phyloP scores from a whole-genome alignment of 2,888 invertebrate species.

The Xanthia togata region DNA sequence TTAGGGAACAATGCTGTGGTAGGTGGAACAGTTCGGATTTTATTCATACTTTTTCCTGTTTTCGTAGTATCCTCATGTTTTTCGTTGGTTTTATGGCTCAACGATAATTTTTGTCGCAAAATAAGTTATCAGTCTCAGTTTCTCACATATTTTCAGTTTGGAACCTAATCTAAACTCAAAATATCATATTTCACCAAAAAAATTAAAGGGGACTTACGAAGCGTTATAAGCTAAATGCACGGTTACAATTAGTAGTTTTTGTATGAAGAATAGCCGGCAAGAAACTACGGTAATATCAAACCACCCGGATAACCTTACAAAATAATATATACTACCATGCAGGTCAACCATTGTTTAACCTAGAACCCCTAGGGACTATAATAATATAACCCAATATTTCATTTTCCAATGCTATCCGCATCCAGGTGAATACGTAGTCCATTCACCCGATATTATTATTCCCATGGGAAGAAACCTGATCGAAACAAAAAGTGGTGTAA shows the following conservation, averaged over 20 bases:
- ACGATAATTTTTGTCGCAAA: neutral
- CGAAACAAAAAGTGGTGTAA: slow-evolving; percentile 16
- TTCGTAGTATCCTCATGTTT: neutral
- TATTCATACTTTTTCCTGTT: neutral
- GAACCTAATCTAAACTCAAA: neutral
- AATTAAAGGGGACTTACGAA: neutral
- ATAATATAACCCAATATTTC: slow-evolving; percentile 4
- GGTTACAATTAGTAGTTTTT: neutral
- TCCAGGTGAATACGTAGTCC: slow-evolving; percentile 11
- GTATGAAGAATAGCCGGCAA: neutral
- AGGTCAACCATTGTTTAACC: slow-evolving; percentile 1
- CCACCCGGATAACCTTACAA: neutral
- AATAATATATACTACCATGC: neutral
- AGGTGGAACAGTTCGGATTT: neutral
- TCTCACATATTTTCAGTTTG: neutral
- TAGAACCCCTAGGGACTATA: neutral
- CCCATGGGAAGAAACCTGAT: slow-evolving; percentile 28
- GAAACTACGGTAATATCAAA: neutral
- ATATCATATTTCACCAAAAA: neutral
- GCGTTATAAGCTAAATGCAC: neutral
- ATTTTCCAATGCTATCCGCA: neutral
- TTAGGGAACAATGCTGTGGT: neutral
- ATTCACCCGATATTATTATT: slow-evolving; percentile 16
- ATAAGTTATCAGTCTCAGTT: neutral
- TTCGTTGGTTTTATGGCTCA: neutral